phyloP scores from a whole-genome alignment of 2,797 vertebrate genomes.

The Pipistrellus pygmaeus region DNA sequence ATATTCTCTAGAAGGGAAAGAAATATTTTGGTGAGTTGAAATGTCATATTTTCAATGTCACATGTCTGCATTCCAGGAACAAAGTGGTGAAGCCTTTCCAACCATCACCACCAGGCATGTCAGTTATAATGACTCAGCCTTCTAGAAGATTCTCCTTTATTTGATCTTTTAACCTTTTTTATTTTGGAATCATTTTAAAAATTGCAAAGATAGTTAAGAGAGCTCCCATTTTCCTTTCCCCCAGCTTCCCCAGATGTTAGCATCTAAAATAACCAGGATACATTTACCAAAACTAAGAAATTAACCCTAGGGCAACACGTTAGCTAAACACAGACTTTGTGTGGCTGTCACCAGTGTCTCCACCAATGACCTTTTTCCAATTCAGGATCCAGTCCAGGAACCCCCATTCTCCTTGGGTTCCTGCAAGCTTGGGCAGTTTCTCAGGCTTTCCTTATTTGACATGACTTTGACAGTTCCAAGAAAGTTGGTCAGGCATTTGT shows the following conservation, averaged over 20 bases:
- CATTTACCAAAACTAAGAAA: neutral
- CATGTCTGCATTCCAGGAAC: fast-evolving
- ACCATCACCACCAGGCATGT: neutral
- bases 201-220: neutral
- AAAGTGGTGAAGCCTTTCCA: fast-evolving
- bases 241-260: neutral
- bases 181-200: neutral
- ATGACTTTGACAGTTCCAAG: neutral
- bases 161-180: neutral
- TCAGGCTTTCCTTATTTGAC: too few relatives aligned
- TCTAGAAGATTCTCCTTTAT: neutral
- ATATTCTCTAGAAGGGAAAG: neutral
- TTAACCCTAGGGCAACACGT: fast-evolving
- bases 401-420: fast-evolving
- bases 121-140: fast-evolving
- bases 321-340: fast-evolving
- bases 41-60: neutral
- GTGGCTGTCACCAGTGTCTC: neutral
- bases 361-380: fast-evolving
- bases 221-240: neutral
- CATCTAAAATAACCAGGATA: too few relatives aligned
- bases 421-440: neutral
- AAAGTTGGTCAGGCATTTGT: fast-evolving
- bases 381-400: too few relatives aligned
- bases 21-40: neutral